Base-by-base conservation (phyloP, 2,888 invertebrate genomes). In the Xestoiulus laeticollis region DNA sequence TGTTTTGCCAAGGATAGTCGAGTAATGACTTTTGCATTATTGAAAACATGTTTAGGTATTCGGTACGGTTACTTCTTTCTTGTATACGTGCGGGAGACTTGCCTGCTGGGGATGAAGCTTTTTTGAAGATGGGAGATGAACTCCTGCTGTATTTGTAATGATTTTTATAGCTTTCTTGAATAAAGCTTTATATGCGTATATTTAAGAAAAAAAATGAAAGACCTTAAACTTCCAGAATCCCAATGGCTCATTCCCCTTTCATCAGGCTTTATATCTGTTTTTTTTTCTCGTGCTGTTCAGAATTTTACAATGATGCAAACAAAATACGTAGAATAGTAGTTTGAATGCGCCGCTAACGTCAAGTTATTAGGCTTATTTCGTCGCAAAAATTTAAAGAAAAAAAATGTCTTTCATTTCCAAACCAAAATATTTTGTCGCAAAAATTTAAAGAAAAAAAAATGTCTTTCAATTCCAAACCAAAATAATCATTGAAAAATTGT, bases 1-100 rank as follows among this genome's bases (percentile, higher is more conserved):
- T 78, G 30, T 78, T 78, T 78, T 78, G 78, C 78, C 1, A 26
- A 78, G 30, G 78, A 78, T 5, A 78, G 78, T 30, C 14, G 26
- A 78, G 78, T 78, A 78, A 78, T 78, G 78, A 78, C 78, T 78
- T 78, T 16, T 78, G 78, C 78, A 78, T 78, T 78, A 78, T 78
- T 78, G 78, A 78, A 78, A 78, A 78, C 78, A 78, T 78, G 78
- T 78, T 78, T 78, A 30, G 30, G 78, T 30, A 78, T 78, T 78
- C 78, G 78, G 78, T 26, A 78, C 78, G 30, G 30, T 16, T 12
- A 16, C 78, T 78, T 78, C 78, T 14, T 30, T 14, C 30, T 78
- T 14, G 78, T 78, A 26, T 6, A 38, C 78, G 78, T 30, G 30
- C 30, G 78, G 78, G 30, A 78, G 78, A 78, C 78, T 30, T 78